Conservation (phyloP, 2,113 vertebrate genomes). For the Myrmecophaga tridactyla region DNA sequence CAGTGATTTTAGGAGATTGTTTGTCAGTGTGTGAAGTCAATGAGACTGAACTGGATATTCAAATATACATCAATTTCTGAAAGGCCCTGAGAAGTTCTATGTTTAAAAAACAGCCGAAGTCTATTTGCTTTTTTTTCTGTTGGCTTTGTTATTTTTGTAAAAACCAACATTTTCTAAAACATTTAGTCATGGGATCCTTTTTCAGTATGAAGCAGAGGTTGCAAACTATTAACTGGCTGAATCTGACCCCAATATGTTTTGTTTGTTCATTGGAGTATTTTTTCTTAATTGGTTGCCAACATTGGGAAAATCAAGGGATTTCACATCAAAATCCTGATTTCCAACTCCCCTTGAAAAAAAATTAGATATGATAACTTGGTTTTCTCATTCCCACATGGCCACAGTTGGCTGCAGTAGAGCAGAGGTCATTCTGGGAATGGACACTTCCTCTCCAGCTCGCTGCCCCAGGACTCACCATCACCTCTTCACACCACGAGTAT, state of each 20-base stretch:
- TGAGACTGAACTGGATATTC: not conserved
- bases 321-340: not conserved
- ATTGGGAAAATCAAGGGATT: not conserved
- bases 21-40: not conserved
- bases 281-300: not conserved
- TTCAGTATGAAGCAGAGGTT: not conserved
- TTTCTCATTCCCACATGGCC: not conserved
- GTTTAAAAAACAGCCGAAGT: not conserved
- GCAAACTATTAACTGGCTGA: not conserved
- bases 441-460: fast-evolving
- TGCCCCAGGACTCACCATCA: too few relatives aligned
- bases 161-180: conserved; percentile 2
- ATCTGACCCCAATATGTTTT: not conserved
- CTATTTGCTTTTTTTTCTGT: not conserved
- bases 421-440: not conserved
- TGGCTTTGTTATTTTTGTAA: not conserved
- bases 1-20: not conserved
- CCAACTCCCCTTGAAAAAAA: not conserved
- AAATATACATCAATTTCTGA: not conserved
- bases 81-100: not conserved
- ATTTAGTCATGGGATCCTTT: not conserved
- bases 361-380: not conserved
- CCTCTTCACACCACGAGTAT: not conserved
- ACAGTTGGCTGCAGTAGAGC: not conserved
- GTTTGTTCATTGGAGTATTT: not conserved